Evolutionary conservation across 2,888 invertebrate genomes (phyloP), one percentile per base, ranked within the genome.

Genomic region (Labia minor): DNA sequence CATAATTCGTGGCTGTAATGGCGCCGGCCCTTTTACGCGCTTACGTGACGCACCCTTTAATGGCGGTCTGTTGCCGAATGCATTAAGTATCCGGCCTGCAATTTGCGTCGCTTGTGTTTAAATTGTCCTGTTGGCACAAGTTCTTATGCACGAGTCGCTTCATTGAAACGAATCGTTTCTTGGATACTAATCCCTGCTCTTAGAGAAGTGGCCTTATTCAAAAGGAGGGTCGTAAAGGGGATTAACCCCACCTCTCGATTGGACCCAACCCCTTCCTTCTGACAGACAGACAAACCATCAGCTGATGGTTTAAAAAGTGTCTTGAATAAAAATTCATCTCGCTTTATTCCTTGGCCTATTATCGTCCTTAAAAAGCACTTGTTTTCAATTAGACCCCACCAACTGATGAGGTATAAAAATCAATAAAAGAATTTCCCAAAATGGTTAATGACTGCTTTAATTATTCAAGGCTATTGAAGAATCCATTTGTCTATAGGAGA

Each of bases 21-120:
- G 49, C 49, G 49, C 49, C 49, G 16, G 49, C n/a, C 49, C 49
- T 49, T 49, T 49, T 49, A 49, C 16, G 49, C 49, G n/a, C 14
- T 49, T 49, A 49, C 49, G 49, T 49, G 49, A 49, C 49, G 49
- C 16, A 49, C 49, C 49, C 49, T 49, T 49, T 49, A 49, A 49
- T 49, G 49, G 49, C 49, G 49, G 49, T 49, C 49, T 49, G 49
- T 49, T 49, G 49, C 49, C 49, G 49, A 49, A 49, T 49, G 49
- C 49, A 49, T 49, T 49, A 49, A 49, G 49, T 49, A 49, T 49
- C 49, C 49, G 49, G 49, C 49, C 3, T 49, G 49, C 49, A 49
- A 49, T 49, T 49, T 49, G 49, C 49, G 49, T 49, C 49, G 14
- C 49, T 49, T 49, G 49, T 49, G 49, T 49, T 49, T 49, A 49